Evolutionary conservation across 2,113 vertebrate species (phyloP).

Genomic region (Bubalus kerabau): DNA sequence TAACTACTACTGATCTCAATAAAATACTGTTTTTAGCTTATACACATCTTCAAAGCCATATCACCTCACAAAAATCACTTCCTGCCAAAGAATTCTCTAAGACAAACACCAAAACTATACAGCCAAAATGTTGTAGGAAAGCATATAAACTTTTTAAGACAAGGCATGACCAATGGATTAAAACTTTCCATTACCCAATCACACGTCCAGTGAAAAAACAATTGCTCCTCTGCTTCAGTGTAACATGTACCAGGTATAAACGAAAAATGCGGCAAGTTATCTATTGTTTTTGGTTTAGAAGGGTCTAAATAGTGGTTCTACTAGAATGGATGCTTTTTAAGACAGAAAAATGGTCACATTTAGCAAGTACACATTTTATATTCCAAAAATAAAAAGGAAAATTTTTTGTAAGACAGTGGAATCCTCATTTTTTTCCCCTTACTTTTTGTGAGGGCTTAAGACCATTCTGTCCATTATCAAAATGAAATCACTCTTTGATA

Average conservation of each 20-base stretch:
- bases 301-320: constrained; percentile 35
- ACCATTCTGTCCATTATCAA: constrained; percentile 40
- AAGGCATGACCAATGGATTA: constrained; percentile 5
- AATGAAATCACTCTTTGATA: constrained; percentile 44
- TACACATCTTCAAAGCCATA: constrained; percentile 49
- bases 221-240: constrained; percentile 4
- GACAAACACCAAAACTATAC: constrained; percentile 49
- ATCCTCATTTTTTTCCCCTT: constrained; percentile 22
- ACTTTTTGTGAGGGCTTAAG: constrained; percentile 35
- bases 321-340: constrained; percentile 18
- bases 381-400: constrained; percentile 43
- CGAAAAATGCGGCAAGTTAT: neutral
- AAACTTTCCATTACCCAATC: constrained; percentile 41
- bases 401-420: constrained; percentile 30
- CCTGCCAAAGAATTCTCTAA: constrained; percentile 48
- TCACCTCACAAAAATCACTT: constrained; percentile 55
- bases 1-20: constrained; percentile 44
- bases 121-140: constrained; percentile 47
- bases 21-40: constrained; percentile 61
- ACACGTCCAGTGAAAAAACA: constrained; percentile 28
- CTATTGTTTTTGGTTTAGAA: constrained; percentile 39
- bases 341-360: constrained; percentile 16
- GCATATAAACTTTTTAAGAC: constrained; percentile 44
- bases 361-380: constrained; percentile 35
- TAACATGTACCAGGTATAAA: constrained; percentile 17